phyloP scores from a whole-genome alignment of 1,140 invertebrate genomes.

The Heliothis subflexa region DNA sequence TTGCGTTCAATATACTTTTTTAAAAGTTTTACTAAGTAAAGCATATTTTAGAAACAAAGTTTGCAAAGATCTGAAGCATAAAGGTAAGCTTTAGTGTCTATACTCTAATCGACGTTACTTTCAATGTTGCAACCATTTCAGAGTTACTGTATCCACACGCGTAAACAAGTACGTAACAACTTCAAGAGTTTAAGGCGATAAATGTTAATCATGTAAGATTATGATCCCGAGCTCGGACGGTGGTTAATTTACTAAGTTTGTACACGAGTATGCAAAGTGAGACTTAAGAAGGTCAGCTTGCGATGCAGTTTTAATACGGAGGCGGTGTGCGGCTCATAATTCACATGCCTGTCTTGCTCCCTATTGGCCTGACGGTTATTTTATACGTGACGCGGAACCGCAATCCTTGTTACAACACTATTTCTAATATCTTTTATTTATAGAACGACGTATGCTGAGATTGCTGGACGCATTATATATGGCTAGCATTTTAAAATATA shows the following conservation, averaged over 20 bases:
- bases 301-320: slow-evolving; percentile 75
- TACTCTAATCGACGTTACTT: background rate
- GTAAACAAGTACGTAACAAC: slow-evolving; percentile 22
- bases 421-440: slow-evolving; percentile 69
- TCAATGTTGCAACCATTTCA: background rate
- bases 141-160: background rate
- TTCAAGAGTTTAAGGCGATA: slow-evolving; percentile 31
- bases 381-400: slow-evolving; percentile 76
- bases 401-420: slow-evolving; percentile 62
- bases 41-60: background rate
- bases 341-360: slow-evolving; percentile 74
- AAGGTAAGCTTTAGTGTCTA: background rate
- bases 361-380: slow-evolving; percentile 77
- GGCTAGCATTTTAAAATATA: background rate
- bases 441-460: slow-evolving; percentile 32
- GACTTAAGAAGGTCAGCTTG: slow-evolving; percentile 37
- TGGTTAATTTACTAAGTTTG: slow-evolving; percentile 50
- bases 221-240: slow-evolving; percentile 23
- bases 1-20: too few relatives aligned
- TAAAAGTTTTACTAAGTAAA: too few relatives aligned
- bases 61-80: background rate
- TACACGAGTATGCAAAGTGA: slow-evolving; percentile 53
- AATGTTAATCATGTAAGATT: slow-evolving; percentile 41
- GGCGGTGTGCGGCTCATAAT: slow-evolving; percentile 69
- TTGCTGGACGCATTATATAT: background rate